These are phyloP conservation scores for Salminus brasiliensis DNA, from an alignment of 2,113 vertebrate genomes.

Conservation along the genomic window DNA sequence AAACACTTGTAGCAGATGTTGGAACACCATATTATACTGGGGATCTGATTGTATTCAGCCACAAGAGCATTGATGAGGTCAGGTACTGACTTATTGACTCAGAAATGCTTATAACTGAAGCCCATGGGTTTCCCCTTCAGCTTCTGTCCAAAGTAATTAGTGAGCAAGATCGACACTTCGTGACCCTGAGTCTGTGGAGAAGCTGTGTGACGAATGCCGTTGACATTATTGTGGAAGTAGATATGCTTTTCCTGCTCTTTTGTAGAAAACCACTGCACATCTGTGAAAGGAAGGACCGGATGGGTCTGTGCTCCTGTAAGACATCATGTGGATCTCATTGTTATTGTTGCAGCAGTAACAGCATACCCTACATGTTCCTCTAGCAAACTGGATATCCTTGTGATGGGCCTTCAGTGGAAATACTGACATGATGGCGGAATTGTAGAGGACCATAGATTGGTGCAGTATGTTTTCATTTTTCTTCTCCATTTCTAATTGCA, in stretches of 20 bases:
- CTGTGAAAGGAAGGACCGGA: slow-evolving; percentile 53
- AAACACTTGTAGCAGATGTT: too few species aligned
- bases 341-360: slow-evolving; percentile 37
- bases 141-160: background rate
- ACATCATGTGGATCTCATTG: slow-evolving; percentile 42
- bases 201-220: background rate
- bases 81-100: too few species aligned
- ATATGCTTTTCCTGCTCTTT: slow-evolving; percentile 17
- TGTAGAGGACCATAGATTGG: background rate
- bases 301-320: slow-evolving; percentile 2
- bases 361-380: background rate
- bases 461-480: background rate
- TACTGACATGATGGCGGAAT: background rate
- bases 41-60: too few species aligned
- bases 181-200: background rate
- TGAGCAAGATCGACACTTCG: background rate
- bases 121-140: too few species aligned
- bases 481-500: background rate
- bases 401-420: background rate
- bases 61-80: too few species aligned
- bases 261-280: slow-evolving; percentile 47
- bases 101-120: too few species aligned
- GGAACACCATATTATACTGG: too few species aligned
- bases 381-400: background rate
- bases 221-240: background rate